These are phyloP conservation scores for Erebia ligea DNA, from an alignment of 2,888 invertebrate species.

Conservation along the genomic window DNA sequence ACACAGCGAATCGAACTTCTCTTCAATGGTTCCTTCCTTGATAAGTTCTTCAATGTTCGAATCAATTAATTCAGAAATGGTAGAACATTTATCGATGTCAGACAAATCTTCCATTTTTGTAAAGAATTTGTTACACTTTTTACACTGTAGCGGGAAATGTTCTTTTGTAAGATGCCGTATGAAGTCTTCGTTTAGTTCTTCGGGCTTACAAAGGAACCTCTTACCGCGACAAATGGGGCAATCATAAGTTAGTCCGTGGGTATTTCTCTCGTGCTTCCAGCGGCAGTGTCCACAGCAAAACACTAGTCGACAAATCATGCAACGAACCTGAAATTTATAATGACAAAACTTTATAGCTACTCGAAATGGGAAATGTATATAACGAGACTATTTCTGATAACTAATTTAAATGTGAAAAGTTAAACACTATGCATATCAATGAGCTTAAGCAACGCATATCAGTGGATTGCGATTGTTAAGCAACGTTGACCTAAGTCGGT, in stretches of 20 bases:
- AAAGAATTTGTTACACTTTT: slow-evolving; percentile 67
- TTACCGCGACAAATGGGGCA: slow-evolving; percentile 72
- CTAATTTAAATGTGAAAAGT: no score
- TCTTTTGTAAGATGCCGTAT: slow-evolving; percentile 61
- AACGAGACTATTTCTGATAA: no score
- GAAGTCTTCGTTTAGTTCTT: slow-evolving; percentile 59
- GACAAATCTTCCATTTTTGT: slow-evolving; percentile 66
- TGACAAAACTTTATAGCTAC: neutral
- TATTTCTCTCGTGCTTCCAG: slow-evolving; percentile 64
- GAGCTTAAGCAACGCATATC: no score
- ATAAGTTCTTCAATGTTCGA: slow-evolving; percentile 43
- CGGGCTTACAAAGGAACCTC: slow-evolving; percentile 62
- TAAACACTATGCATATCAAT: no score
- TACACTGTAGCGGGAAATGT: slow-evolving; percentile 70
- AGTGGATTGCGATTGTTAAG: no score
- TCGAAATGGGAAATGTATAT: no score
- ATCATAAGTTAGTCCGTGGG: slow-evolving; percentile 68
- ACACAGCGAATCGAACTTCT: slow-evolving; percentile 68
- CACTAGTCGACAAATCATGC: slow-evolving; percentile 68
- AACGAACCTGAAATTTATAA: slow-evolving; percentile 60
- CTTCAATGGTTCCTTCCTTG: slow-evolving; percentile 52
- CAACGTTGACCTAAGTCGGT: no score
- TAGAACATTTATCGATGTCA: slow-evolving; percentile 66
- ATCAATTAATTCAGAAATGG: slow-evolving; percentile 66
- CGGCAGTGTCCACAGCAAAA: slow-evolving; percentile 76